These are phyloP conservation scores for Masticophis lateralis DNA, from an alignment of 2,797 vertebrate species.

Conservation along the genomic window DNA sequence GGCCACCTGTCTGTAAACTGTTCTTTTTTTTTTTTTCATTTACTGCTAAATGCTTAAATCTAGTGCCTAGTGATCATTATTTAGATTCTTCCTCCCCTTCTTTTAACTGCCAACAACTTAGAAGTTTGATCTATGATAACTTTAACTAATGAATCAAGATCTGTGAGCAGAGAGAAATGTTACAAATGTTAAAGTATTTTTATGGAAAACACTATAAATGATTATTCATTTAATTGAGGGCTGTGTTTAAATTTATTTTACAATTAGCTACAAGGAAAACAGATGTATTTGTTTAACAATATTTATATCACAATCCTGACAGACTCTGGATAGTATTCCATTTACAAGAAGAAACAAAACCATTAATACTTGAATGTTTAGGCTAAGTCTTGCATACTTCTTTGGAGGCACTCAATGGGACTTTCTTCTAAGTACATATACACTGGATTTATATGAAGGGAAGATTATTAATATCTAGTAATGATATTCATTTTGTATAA, in stretches of 20 bases:
- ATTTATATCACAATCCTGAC: background rate
- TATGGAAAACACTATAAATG: slow-evolving; percentile 29
- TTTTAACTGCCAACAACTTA: slow-evolving; percentile 64
- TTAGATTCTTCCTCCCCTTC: slow-evolving; percentile 51
- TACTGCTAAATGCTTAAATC: slow-evolving; percentile 78
- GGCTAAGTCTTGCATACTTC: background rate
- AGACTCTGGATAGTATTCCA: background rate
- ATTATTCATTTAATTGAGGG: background rate
- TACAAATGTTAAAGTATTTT: slow-evolving; percentile 47
- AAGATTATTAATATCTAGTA: background rate
- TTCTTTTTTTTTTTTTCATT: slow-evolving; percentile 58
- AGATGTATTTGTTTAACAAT: background rate
- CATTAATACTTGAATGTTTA: background rate
- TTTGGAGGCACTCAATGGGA: background rate
- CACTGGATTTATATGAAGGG: background rate
- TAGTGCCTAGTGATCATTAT: slow-evolving; percentile 77
- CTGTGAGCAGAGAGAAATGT: slow-evolving; percentile 37
- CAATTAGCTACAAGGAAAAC: slow-evolving; percentile 27
- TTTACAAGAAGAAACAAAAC: background rate
- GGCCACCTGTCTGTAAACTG: slow-evolving; percentile 80
- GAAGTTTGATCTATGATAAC: slow-evolving; percentile 63
- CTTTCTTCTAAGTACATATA: background rate
- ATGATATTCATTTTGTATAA: background rate
- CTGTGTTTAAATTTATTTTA: slow-evolving; percentile 19
- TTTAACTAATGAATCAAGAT: slow-evolving; percentile 60